A percentile compares a stretch with the other conserved stretches of the same genome.
These are phyloP conservation scores for Sylvia borin DNA, from an alignment of 2,797 vertebrate genomes.

Conservation along the genomic window DNA sequence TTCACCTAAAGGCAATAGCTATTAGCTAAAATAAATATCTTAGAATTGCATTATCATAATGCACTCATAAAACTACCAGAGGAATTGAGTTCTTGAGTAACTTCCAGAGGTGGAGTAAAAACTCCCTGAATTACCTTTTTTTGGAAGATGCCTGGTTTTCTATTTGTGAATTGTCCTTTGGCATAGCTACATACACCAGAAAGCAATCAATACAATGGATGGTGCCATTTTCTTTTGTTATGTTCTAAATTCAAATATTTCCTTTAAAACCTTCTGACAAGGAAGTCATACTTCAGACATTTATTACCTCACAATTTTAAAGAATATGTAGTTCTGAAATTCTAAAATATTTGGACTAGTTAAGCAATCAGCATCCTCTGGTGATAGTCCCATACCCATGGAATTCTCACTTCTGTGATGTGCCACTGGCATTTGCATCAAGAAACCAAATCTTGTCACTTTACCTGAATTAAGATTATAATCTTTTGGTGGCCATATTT, in stretches of 20 bases:
- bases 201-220: background rate
- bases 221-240: background rate
- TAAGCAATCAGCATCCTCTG: background rate
- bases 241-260: background rate
- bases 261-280: background rate
- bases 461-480: background rate
- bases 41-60: conserved; percentile 4
- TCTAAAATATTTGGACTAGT: background rate
- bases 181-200: background rate
- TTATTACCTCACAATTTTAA: background rate
- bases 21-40: conserved; percentile 51
- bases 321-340: background rate
- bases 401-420: background rate
- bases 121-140: background rate
- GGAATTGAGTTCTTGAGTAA: background rate
- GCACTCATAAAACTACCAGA: background rate
- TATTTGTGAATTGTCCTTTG: background rate
- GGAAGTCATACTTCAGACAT: background rate
- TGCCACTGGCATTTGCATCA: background rate
- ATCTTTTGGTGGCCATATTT: background rate
- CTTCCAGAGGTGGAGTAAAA: background rate
- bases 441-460: background rate
- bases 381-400: background rate
- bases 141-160: background rate
- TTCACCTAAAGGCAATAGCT: conserved; percentile 5